phyloP scores from a whole-genome alignment of 2,113 vertebrate genomes.

The Sapajus apella region DNA sequence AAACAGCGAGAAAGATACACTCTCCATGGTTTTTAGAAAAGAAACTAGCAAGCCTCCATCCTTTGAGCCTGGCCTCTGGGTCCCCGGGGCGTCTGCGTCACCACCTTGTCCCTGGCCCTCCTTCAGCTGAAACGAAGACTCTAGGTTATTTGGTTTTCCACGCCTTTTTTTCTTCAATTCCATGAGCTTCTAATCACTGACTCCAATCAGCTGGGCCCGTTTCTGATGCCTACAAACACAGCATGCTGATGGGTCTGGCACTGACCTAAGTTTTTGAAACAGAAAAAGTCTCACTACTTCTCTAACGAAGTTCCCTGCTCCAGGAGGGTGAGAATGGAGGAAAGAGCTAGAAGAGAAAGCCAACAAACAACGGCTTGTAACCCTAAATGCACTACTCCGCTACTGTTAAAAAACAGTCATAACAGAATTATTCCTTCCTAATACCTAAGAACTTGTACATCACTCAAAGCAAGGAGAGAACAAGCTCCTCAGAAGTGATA shows the following conservation, averaged over 20 bases:
- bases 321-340: background rate
- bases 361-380: background rate
- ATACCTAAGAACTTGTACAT: rapidly evolving
- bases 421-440: background rate
- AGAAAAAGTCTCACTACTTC: background rate
- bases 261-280: background rate
- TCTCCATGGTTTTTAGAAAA: background rate
- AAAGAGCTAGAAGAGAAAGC: no score
- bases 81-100: background rate
- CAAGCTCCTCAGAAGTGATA: background rate
- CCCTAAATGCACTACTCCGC: background rate
- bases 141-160: no score
- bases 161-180: background rate
- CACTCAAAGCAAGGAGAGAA: background rate
- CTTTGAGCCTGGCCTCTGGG: background rate
- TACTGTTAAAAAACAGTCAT: background rate
- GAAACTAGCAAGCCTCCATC: background rate
- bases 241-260: background rate
- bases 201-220: background rate
- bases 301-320: background rate
- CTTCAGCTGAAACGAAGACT: background rate
- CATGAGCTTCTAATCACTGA: background rate
- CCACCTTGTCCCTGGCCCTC: background rate
- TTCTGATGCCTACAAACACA: background rate
- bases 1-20: background rate